Base-by-base conservation (phyloP, 1,140 invertebrate species). In the Zaprionus inermis region DNA sequence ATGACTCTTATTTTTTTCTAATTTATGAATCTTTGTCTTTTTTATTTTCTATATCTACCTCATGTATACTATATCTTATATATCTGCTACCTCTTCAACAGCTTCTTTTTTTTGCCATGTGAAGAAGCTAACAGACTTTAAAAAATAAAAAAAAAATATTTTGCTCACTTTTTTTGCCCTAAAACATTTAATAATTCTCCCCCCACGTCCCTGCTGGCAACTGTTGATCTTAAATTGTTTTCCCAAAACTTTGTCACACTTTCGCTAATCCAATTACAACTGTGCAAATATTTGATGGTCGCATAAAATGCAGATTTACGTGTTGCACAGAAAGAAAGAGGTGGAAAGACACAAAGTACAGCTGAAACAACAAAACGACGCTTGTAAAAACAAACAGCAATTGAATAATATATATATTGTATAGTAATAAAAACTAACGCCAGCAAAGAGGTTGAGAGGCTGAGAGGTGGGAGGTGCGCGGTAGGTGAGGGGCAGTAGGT, bases 341-440 rank as follows among this genome's bases (percentile, higher is more conserved):
- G 49, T n/a, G 20, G 22, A 59, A 41, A 14, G 38, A 30, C n/a
- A n/a, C n/a, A 55, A 32, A 63, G 30, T 51, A 34, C 51, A 57
- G 28, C 6, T 16, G 28, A 55, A 69, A 49, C 24, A 55, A 61
- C 7, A 44, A 28, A 41, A 41, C 49, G 44, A 54, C 38, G 38
- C 34, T 30, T 55, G 54, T 49, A 66, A 67, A 49, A 65, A 46
- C 58, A 72, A 63, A 76, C 59, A 34, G 30, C 72, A 78, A 86
- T 82, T 79, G 72, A 85, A 85, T 86, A 85, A 44, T 49, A 86
- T 79, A 67, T 81, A 86, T 28, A 28, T 86, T 74, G 52, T 71
- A 65, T 64, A 70, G 81, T 81, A 82, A 79, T 82, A 88, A 85
- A 85, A 85, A 79, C 76, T 88, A 88, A 79, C 79, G 76, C 68